Evolutionary conservation across 2,888 invertebrate genomes (phyloP).

Genomic region (Drosophila cognata): DNA sequence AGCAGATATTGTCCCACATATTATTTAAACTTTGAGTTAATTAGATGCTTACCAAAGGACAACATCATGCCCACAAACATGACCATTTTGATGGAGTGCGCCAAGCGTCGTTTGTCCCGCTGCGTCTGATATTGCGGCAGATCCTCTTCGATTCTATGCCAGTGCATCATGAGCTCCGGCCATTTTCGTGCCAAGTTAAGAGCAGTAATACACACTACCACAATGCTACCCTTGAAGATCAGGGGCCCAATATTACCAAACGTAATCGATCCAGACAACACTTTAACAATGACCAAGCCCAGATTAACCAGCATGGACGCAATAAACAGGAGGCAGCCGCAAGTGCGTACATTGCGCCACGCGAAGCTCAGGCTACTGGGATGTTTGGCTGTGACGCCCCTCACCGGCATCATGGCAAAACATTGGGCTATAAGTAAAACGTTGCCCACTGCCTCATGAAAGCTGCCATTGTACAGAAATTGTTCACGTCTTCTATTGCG

Average conservation of each 20-base stretch:
- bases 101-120: slow-evolving; percentile 79
- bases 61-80: slow-evolving; percentile 85
- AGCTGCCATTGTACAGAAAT: slow-evolving; percentile 82
- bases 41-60: slow-evolving; percentile 84
- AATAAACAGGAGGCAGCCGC: slow-evolving; percentile 73
- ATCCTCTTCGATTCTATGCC: slow-evolving; percentile 86
- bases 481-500: slow-evolving; percentile 51
- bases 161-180: slow-evolving; percentile 86
- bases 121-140: slow-evolving; percentile 81
- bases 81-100: slow-evolving; percentile 85
- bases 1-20: neutral
- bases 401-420: slow-evolving; percentile 86
- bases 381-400: slow-evolving; percentile 85
- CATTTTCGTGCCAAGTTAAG: slow-evolving; percentile 86
- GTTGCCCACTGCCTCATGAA: slow-evolving; percentile 83
- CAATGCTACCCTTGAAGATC: slow-evolving; percentile 80
- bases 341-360: slow-evolving; percentile 79
- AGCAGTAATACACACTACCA: slow-evolving; percentile 79
- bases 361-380: slow-evolving; percentile 84
- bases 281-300: slow-evolving; percentile 67
- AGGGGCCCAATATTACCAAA: slow-evolving; percentile 82
- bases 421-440: slow-evolving; percentile 85
- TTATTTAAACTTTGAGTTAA: neutral
- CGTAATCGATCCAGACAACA: slow-evolving; percentile 70
- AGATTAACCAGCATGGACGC: slow-evolving; percentile 57